A percentile compares a stretch with the other conserved stretches of the same genome.
Conservation (phyloP, 1,140 invertebrate species). For the Zaprionus kolodkinae region DNA sequence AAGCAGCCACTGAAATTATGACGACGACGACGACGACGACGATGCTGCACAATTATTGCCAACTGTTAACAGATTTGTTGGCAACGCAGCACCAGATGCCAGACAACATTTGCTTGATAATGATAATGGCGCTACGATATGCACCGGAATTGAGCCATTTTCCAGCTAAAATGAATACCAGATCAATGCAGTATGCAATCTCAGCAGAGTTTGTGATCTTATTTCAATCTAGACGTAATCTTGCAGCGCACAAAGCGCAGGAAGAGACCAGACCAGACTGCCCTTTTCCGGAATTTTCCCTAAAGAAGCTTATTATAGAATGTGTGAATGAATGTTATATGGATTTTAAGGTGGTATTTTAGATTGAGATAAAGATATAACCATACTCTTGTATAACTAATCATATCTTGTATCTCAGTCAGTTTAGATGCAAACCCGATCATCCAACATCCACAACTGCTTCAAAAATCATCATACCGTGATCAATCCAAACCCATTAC, state of each 20-base stretch:
- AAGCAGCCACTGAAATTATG: slow-evolving; percentile 71
- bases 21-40: slow-evolving; percentile 60
- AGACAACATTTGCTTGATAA: slow-evolving; percentile 69
- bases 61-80: slow-evolving; percentile 84
- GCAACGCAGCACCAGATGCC: slow-evolving; percentile 18
- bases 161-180: slow-evolving; percentile 46
- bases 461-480: no score
- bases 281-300: background rate
- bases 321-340: no score
- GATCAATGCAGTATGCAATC: background rate
- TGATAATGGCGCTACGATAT: slow-evolving; percentile 64
- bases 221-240: background rate
- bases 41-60: slow-evolving; percentile 78
- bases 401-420: no score
- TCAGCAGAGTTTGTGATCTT: background rate
- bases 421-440: no score
- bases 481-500: no score
- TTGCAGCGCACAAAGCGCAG: background rate
- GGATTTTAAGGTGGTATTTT: no score
- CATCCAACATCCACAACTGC: no score
- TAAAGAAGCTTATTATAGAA: background rate
- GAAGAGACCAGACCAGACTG: background rate
- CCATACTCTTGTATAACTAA: no score
- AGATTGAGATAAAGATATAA: no score
- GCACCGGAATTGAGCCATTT: slow-evolving; percentile 57